Base-by-base conservation (phyloP, 2,888 invertebrate genomes). In the Gnatocerus cornutus region DNA sequence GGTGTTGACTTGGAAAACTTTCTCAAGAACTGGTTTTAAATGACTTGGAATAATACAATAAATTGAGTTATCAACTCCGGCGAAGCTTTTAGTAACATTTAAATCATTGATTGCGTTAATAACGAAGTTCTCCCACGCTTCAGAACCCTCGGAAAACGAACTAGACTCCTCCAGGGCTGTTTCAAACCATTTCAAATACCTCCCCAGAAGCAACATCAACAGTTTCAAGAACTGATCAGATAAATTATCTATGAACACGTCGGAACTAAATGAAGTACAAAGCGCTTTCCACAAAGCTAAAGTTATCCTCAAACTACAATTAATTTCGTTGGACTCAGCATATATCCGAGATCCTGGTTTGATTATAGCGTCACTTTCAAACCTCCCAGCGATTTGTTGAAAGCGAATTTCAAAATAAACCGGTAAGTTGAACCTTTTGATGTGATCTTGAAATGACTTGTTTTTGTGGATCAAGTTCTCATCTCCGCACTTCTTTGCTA, bases 331-430 rank as follows among this genome's bases (percentile, higher is more conserved):
- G 39, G 75, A 74, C 30, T 78, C 79, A 63, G 82, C 82, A 50
- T 74, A 73, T 43, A 76, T 73, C 12, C 73, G 71, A n/a, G 71
- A 50, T 33, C 63, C 56, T 3, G 77, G 69, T 52, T 79, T 76
- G 9, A 76, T 67, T 27, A 87, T 82, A 48, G 88, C 78, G n/a
- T 86, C 82, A 48, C 81, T 83, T 81, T 90, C 90, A 73, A 90
- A 85, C 41, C 84, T 86, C 75, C 93, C 93, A 61, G 95, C 96
- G 81, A 98, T 94, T 86, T 97, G 95, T 87, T 97, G 97, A 86
- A 96, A 97, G 74, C 96, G 89, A 75, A 96, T 94, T 86, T 98
- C 97, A 84, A 96, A 98, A 85, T 98, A 98, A n/a, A 98, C 97
- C 8, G 96, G 94, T 56, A 98, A 87, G 85, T 97, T 98, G 94